Percentiles rank a stretch among this genome's conserved stretches.
Conservation (phyloP, 92 coral and sea anemone genomes). For the Umimayanthus chanpuru region DNA sequence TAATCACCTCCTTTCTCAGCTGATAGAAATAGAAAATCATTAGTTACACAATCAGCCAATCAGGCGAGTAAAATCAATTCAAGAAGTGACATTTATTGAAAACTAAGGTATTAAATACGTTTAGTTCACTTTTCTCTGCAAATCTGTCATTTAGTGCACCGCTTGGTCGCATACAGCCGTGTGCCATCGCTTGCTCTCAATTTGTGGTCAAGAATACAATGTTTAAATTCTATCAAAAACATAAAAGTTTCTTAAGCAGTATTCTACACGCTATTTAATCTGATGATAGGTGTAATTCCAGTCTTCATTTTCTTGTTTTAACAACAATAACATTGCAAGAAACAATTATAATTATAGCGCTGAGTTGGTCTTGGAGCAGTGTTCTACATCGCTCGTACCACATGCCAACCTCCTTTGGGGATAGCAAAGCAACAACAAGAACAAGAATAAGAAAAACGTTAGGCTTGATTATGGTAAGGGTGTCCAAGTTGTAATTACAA, state of each 20-base stretch:
- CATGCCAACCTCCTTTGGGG: conserved; percentile 4
- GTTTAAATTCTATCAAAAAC: conserved; percentile 14
- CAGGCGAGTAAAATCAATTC: conserved; percentile 37
- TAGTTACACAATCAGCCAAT: conserved; percentile 32
- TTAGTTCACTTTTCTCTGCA: conserved; percentile 4
- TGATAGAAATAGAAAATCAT: conserved; percentile 13
- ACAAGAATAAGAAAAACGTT: no score
- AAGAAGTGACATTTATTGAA: conserved; percentile 42
- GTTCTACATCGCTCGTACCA: not conserved
- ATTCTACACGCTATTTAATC: not conserved
- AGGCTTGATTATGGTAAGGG: conserved; percentile 14
- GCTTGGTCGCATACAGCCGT: not conserved
- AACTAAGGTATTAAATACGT: conserved; percentile 19
- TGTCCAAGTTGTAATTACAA: conserved; percentile 10
- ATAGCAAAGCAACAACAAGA: not conserved
- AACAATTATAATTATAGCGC: conserved; percentile 22
- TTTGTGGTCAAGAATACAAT: not conserved
- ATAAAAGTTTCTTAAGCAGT: conserved; percentile 6
- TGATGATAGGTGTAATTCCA: conserved; percentile 10
- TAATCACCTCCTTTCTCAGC: conserved; percentile 20
- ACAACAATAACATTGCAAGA: conserved; percentile 23
- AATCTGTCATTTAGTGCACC: not conserved
- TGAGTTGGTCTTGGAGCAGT: conserved; percentile 18
- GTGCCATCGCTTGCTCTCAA: not conserved
- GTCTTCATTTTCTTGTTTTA: conserved; percentile 20